Conservation (phyloP, 2,888 invertebrate genomes). For the Cephus nigrinus region DNA sequence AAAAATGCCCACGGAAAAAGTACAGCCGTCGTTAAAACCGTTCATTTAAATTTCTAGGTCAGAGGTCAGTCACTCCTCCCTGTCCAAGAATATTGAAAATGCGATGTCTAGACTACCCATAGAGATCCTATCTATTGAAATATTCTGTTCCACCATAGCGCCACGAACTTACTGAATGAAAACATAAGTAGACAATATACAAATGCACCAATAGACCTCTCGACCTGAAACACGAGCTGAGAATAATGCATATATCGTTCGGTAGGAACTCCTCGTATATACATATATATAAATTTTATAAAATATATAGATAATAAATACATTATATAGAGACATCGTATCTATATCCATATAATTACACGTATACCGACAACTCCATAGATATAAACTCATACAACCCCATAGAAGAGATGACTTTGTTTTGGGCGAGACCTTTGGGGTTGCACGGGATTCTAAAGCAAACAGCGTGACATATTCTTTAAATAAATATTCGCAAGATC, state of each 20-base stretch:
- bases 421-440: no score
- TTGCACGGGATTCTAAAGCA: constrained; percentile 38
- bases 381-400: no score
- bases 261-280: no score
- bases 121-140: constrained; percentile 21
- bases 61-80: constrained; percentile 22
- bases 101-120: constrained; percentile 1
- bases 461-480: constrained; percentile 50
- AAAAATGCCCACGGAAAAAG: no score
- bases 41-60: constrained; percentile 18
- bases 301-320: no score
- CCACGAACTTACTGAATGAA: constrained; percentile 9
- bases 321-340: no score
- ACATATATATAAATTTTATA: no score
- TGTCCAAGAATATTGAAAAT: constrained; percentile 16
- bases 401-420: no score
- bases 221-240: background rate
- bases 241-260: no score
- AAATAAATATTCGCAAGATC: constrained; percentile 48
- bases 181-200: constrained; percentile 30
- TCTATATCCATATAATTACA: no score
- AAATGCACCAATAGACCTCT: constrained; percentile 29
- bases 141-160: constrained; percentile 16
- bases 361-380: no score
- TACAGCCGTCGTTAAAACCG: no score